phyloP scores from a whole-genome alignment of 2,888 invertebrate genomes.

The Sisyra terminalis region DNA sequence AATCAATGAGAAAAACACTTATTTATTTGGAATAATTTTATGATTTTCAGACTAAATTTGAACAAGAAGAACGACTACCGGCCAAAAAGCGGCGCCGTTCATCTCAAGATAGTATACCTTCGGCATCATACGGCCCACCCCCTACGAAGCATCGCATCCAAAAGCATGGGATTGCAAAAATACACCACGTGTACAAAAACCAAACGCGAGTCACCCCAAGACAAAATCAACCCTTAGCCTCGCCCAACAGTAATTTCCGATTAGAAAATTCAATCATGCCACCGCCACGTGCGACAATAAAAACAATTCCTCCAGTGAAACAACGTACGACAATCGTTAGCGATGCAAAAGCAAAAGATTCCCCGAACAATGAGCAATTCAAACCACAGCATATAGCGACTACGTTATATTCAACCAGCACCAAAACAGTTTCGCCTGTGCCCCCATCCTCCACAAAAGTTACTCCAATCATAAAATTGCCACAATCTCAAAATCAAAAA shows the following conservation, averaged over 20 bases:
- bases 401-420: background rate
- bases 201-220: constrained; percentile 1
- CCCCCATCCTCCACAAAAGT: constrained; percentile 19
- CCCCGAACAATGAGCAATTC: background rate
- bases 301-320: constrained; percentile 5
- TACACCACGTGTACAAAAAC: constrained; percentile 8
- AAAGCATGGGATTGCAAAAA: constrained; percentile 7
- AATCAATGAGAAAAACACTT: background rate
- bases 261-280: constrained; percentile 5
- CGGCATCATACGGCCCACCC: background rate
- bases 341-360: too few relatives aligned
- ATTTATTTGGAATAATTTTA: background rate
- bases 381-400: background rate
- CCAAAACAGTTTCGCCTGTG: constrained; percentile 16
- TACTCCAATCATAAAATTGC: constrained; percentile 13
- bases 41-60: constrained; percentile 5
- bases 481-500: constrained; percentile 20
- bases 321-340: background rate
- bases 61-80: constrained; percentile 4
- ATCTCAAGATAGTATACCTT: constrained; percentile 6
- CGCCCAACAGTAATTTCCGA: background rate
- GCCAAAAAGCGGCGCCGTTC: constrained; percentile 7
- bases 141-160: constrained; percentile 1
- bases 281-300: constrained; percentile 3
- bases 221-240: background rate